phyloP scores from a whole-genome alignment of 1,140 invertebrate species.

The Drosophila sulfurigaster region DNA sequence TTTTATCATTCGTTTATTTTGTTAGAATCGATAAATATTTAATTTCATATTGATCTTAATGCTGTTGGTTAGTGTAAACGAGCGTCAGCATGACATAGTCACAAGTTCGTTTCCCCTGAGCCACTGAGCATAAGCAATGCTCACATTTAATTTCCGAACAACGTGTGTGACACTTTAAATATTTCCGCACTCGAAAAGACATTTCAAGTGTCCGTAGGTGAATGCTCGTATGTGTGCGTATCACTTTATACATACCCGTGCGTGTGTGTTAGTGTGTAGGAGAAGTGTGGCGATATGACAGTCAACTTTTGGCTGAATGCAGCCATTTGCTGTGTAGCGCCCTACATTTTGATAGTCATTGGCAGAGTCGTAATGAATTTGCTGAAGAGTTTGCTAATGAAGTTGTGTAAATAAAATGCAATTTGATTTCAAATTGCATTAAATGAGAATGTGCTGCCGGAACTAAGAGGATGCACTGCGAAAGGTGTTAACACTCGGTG shows the following conservation, averaged over 20 bases:
- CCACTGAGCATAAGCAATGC: conserved; percentile 58
- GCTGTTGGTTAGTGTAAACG: conserved; percentile 45
- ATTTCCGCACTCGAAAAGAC: conserved; percentile 76
- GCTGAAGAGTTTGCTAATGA: conserved; percentile 79
- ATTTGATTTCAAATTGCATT: conserved; percentile 75
- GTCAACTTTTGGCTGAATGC: conserved; percentile 49
- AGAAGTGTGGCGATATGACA: conserved; percentile 6
- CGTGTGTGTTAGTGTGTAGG: conserved; percentile 27
- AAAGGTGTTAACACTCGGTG: conserved; percentile 31
- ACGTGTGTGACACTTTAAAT: conserved; percentile 81
- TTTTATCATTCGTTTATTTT: too few species aligned
- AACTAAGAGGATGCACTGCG: conserved; percentile 19
- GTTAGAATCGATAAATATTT: too few species aligned
- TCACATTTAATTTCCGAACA: conserved; percentile 79
- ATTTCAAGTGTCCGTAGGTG: conserved; percentile 53
- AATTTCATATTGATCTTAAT: conserved; percentile 8
- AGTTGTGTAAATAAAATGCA: conserved; percentile 74
- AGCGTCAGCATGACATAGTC: background rate
- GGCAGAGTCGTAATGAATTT: conserved; percentile 74
- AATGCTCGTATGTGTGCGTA: conserved; percentile 5
- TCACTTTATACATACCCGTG: background rate
- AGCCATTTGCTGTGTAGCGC: conserved; percentile 50
- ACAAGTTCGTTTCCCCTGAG: conserved; percentile 2
- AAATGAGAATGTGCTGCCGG: conserved; percentile 52
- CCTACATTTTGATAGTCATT: conserved; percentile 66